Conservation (phyloP, 2,888 invertebrate species). For the Amiota mariae region DNA sequence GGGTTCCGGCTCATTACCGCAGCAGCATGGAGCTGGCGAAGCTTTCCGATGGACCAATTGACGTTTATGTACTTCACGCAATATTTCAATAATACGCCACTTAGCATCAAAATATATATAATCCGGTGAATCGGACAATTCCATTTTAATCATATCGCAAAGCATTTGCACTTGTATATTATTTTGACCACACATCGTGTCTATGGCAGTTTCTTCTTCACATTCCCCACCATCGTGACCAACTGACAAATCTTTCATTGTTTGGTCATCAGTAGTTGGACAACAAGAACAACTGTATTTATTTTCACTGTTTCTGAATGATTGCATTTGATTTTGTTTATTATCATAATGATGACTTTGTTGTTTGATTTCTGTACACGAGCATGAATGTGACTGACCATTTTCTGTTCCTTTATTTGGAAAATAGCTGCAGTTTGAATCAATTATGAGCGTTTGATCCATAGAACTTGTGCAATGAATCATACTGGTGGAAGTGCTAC, state of each 20-base stretch:
- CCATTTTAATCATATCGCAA: slow-evolving; percentile 58
- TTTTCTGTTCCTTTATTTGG: too few species aligned
- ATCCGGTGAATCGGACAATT: slow-evolving; percentile 53
- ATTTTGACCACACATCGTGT: background rate
- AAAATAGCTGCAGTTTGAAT: too few species aligned
- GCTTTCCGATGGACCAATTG: slow-evolving; percentile 47
- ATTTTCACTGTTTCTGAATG: background rate
- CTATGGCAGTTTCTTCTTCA: background rate
- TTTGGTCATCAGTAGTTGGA: background rate
- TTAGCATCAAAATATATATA: slow-evolving; percentile 62
- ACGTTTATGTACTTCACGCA: slow-evolving; percentile 59
- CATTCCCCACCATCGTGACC: background rate
- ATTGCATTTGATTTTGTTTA: background rate
- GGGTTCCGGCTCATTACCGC: background rate
- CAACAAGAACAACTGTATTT: background rate
- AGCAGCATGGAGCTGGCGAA: background rate
- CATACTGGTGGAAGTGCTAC: background rate
- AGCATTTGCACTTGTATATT: slow-evolving; percentile 53
- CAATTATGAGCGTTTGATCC: background rate
- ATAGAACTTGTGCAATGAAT: background rate
- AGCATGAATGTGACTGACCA: too few species aligned
- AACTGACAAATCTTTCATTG: background rate
- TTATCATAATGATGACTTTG: too few species aligned
- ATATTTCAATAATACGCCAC: slow-evolving; percentile 61
- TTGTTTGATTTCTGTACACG: too few species aligned